Evolutionary conservation across 1,140 invertebrate genomes (phyloP).

Genomic region (Drosophila punjabiensis): DNA sequence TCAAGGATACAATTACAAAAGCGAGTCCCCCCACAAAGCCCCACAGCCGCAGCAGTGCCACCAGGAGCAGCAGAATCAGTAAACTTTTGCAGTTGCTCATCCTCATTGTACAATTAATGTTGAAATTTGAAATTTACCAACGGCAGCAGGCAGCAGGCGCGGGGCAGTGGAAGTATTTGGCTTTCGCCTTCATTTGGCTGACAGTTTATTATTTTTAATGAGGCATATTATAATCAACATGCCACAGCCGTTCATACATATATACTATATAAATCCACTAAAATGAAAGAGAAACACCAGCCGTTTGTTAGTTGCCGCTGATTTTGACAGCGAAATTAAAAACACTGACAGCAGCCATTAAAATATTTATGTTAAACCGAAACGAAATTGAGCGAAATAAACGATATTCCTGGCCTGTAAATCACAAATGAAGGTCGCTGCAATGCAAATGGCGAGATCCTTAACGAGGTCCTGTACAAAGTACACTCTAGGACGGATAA

Average conservation of each 20-base stretch:
- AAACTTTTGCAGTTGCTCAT: conserved; percentile 69
- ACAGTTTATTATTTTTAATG: conserved; percentile 84
- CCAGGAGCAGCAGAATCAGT: conserved; percentile 24
- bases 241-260: conserved; percentile 34
- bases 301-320: conserved; percentile 49
- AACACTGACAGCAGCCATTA: conserved; percentile 46
- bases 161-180: conserved; percentile 48
- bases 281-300: conserved; percentile 31
- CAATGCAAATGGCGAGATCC: conserved; percentile 34
- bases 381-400: conserved; percentile 24
- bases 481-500: conserved; percentile 9
- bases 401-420: not conserved
- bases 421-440: conserved; percentile 33
- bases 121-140: conserved; percentile 64
- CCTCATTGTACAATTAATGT: conserved; percentile 78
- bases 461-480: not conserved
- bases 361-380: conserved; percentile 48
- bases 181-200: conserved; percentile 69
- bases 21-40: conserved; percentile 41
- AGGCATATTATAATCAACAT: conserved; percentile 77
- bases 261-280: conserved; percentile 17
- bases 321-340: conserved; percentile 74
- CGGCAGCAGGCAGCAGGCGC: not conserved
- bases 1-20: conserved; percentile 79
- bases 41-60: conserved; percentile 20